A percentile compares a stretch with the other conserved stretches of the same genome.
phyloP scores from a whole-genome alignment of 37 sponge, comb jelly and placozoan species.

The Beroe forskalii region DNA sequence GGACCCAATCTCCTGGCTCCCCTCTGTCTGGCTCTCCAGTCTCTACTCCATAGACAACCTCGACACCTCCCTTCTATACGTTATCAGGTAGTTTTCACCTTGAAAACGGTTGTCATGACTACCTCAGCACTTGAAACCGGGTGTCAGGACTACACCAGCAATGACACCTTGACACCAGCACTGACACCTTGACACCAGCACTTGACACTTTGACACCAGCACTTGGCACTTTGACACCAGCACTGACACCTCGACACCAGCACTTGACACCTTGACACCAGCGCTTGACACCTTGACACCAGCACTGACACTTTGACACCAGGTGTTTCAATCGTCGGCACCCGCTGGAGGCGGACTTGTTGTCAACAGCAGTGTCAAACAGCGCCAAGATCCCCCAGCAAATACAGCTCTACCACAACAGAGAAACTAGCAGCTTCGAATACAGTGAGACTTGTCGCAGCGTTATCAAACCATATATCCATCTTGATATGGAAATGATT shows the following conservation, averaged over 20 bases:
- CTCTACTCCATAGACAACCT: conserved; percentile 21
- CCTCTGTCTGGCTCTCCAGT: conserved; percentile 35
- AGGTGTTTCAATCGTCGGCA: conserved; percentile 31
- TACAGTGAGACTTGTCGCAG: conserved; percentile 63
- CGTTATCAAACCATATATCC: too few species aligned
- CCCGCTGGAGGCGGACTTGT: neutral
- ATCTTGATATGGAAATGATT: too few species aligned
- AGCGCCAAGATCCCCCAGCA: conserved; percentile 28
- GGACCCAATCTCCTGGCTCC: neutral
- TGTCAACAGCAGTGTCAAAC: conserved; percentile 1
- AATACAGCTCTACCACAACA: conserved; percentile 61
- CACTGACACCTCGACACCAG: too few species aligned
- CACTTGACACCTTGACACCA: too few species aligned
- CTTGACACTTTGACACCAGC: too few species aligned
- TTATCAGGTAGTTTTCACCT: neutral
- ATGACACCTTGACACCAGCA: too few species aligned
- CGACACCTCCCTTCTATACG: neutral
- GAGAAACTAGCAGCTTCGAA: conserved; percentile 55
- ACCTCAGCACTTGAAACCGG: too few species aligned
- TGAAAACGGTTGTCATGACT: neutral
- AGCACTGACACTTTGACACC: too few species aligned
- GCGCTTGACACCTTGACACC: too few species aligned
- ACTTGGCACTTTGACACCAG: too few species aligned
- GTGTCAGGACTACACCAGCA: too few species aligned
- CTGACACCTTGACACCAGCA: too few species aligned